Evolutionary conservation across 1,140 invertebrate species (phyloP).

Genomic region (Drosophila kikkawai): DNA sequence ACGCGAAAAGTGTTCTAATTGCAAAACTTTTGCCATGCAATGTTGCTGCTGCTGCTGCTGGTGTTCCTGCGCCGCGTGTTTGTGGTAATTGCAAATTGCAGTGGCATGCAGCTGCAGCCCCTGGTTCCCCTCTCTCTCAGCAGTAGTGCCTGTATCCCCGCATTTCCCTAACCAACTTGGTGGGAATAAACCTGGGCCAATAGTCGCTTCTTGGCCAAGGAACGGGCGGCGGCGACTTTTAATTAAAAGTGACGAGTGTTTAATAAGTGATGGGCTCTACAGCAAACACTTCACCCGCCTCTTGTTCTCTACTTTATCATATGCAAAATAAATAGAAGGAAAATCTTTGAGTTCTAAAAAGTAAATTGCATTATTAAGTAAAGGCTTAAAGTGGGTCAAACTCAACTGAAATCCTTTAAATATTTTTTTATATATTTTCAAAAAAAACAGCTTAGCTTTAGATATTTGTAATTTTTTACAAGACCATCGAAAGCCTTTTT

Average conservation of each 20-base stretch:
- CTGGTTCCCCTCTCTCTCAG: neutral
- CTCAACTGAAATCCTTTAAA: neutral
- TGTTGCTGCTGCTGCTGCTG: conserved; percentile 25
- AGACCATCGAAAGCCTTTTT: conserved; percentile 3
- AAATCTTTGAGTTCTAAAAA: neutral
- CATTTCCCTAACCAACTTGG: neutral
- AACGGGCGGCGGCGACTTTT: conserved; percentile 66
- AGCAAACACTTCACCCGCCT: conserved; percentile 22
- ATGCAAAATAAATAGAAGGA: conserved; percentile 24
- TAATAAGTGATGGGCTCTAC: conserved; percentile 69
- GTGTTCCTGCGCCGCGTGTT: conserved; percentile 61
- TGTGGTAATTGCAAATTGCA: conserved; percentile 81
- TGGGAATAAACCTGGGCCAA: conserved; percentile 38
- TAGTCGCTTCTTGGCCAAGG: conserved; percentile 8
- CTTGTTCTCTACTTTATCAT: neutral
- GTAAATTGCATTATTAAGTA: conserved; percentile 3
- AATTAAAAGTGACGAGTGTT: conserved; percentile 85
- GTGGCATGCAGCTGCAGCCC: conserved; percentile 64
- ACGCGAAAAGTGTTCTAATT: conserved; percentile 81
- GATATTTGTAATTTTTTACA: neutral
- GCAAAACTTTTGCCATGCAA: conserved; percentile 75
- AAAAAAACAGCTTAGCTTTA: neutral
- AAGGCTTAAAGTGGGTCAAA: neutral
- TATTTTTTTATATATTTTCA: neutral
- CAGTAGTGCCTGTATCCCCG: neutral